These are phyloP conservation scores for Orchesellides sinensis DNA, from an alignment of 2,888 invertebrate species.

Conservation along the genomic window DNA sequence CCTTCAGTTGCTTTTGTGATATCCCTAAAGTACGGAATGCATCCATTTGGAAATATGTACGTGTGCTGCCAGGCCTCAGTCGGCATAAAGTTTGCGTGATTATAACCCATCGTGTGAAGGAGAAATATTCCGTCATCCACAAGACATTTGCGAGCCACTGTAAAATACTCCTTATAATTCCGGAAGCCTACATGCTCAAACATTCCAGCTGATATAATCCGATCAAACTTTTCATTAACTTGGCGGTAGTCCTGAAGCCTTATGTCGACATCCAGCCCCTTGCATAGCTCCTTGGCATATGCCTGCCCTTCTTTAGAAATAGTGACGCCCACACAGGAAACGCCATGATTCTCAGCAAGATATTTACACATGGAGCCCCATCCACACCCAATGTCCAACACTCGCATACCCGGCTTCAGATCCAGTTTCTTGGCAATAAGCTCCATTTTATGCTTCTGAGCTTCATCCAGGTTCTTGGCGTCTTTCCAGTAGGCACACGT, in stretches of 20 bases:
- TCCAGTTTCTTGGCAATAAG: conserved; percentile 52
- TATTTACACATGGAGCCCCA: conserved; percentile 64
- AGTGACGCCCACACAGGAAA: conserved; percentile 52
- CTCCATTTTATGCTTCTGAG: conserved; percentile 54
- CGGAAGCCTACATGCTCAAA: conserved; percentile 59
- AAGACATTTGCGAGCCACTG: conserved; percentile 39
- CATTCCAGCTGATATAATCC: conserved; percentile 43
- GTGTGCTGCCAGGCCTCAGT: conserved; percentile 43
- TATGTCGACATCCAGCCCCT: conserved; percentile 51
- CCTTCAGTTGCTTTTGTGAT: not conserved
- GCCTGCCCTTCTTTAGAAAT: conserved; percentile 60
- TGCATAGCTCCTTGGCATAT: conserved; percentile 25
- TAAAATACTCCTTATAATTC: conserved; percentile 55
- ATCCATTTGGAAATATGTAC: conserved; percentile 48
- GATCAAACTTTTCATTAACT: conserved; percentile 61
- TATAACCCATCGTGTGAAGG: conserved; percentile 60
- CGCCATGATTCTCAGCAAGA: conserved; percentile 60
- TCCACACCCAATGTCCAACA: conserved; percentile 51
- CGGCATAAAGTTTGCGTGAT: conserved; percentile 21
- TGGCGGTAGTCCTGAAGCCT: conserved; percentile 56
- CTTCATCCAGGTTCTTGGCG: conserved; percentile 45
- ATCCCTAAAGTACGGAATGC: not conserved
- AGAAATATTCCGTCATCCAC: conserved; percentile 63
- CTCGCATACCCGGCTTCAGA: conserved; percentile 57
- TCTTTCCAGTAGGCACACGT: conserved; percentile 53